Evolutionary conservation across 2,888 invertebrate species (phyloP), one percentile per base, ranked within the genome.

Genomic region (Epistrophella euchroma): DNA sequence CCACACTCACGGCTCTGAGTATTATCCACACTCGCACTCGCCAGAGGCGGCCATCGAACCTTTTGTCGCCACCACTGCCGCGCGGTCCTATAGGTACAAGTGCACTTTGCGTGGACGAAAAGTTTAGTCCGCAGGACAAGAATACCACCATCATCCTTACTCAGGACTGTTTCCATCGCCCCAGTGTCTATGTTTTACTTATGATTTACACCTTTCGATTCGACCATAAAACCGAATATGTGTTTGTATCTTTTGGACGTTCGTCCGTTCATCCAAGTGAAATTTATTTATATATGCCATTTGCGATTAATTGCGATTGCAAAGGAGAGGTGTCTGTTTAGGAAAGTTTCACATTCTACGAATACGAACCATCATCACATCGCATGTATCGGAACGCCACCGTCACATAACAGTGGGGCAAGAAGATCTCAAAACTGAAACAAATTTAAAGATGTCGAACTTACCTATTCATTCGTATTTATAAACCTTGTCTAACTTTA

Each of bases 171-270:
- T 50, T 78, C 68, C 71, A 58, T 28, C 32, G 9, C 9, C 52
- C n/a, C 56, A 71, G 66, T 73, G 56, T 62, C 73, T 76, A 77
- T 76, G 85, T 77, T 86, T 86, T 77, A 81, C 81, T 86, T 85
- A 85, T 81, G 85, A 85, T 85, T 85, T 85, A 86, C 81, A 86
- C 86, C 81, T 86, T 86, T 82, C 71, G 25, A 70, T 64, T 73
- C 47, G 60, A 71, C 66, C 72, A 72, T 68, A 76, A 72, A 71
- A 71, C 28, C 43, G 73, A 72, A 77, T 37, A 58, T 32, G 62
- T 62, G 70, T 55, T 56, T 60, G 45, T 43, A 28, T 28, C 17
- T 28, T 13, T 52, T 56, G 17, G 11, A 6, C 32, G 32, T 35
- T 22, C 15, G 15, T 52, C 5, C 10, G 35, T 40, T 0, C 55